Percentiles rank a stretch among this genome's conserved stretches.
Evolutionary conservation across 2,113 vertebrate genomes (phyloP).

Genomic region (Oryzias celebensis): DNA sequence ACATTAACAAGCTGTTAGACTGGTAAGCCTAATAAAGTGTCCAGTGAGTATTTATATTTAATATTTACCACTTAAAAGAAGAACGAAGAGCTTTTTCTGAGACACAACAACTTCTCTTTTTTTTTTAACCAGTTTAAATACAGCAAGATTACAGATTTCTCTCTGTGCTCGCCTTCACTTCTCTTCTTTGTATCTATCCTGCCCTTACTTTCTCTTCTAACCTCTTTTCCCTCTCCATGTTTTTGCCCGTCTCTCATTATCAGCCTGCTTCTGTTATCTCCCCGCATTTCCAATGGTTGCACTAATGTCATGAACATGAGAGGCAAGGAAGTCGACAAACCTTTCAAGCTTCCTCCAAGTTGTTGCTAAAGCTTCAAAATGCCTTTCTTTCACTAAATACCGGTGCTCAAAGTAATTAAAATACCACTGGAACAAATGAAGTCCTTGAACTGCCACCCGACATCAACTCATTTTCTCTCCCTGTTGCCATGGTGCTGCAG

Average conservation of each 20-base stretch:
- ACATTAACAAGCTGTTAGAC: no score
- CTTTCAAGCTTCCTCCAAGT: conserved; percentile 25
- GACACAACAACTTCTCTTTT: no score
- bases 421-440: conserved; percentile 72
- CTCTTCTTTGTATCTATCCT: conserved; percentile 26
- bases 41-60: no score
- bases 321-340: conserved; percentile 2
- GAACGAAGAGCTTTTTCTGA: no score
- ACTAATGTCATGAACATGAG: conserved; percentile 34
- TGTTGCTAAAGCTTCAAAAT: conserved; percentile 35
- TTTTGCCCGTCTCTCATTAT: conserved; percentile 22
- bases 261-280: conserved; percentile 12
- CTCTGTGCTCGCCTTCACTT: conserved; percentile 46
- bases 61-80: no score
- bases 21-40: no score
- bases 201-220: conserved; percentile 3
- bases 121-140: not conserved
- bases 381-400: conserved; percentile 55
- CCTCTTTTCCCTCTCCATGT: conserved; percentile 12
- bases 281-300: conserved; percentile 25
- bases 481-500: conserved; percentile 74
- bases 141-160: conserved; percentile 42
- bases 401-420: conserved; percentile 63
- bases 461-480: conserved; percentile 43
- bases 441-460: conserved; percentile 70